Evolutionary conservation across 2,888 invertebrate species (phyloP).

Genomic region (Dioctria linearis): DNA sequence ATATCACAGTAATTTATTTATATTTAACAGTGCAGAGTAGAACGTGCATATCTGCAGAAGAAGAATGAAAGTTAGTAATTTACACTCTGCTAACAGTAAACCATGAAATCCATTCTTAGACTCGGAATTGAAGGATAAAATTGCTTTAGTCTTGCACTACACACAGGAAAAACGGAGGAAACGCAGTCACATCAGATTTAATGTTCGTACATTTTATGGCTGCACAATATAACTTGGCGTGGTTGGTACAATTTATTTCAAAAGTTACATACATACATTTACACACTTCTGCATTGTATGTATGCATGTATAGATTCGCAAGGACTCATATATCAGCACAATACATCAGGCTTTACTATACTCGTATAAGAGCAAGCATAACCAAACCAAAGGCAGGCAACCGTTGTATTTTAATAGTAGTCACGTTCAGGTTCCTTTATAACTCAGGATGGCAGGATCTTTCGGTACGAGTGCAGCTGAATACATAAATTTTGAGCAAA

Average conservation of each 20-base stretch:
- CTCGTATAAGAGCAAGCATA: neutral
- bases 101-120: slow-evolving; percentile 12
- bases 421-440: neutral
- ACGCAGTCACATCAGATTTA: slow-evolving; percentile 26
- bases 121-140: slow-evolving; percentile 24
- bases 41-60: too few species aligned
- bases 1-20: too few species aligned
- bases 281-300: too few species aligned
- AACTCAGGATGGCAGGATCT: neutral
- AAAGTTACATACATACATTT: neutral
- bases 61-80: slow-evolving; percentile 1
- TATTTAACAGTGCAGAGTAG: too few species aligned
- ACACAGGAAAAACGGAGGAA: neutral
- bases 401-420: neutral
- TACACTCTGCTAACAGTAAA: slow-evolving; percentile 8
- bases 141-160: slow-evolving; percentile 36
- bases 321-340: neutral
- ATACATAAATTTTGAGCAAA: slow-evolving; percentile 8
- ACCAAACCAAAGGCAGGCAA: neutral
- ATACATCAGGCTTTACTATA: slow-evolving; percentile 2
- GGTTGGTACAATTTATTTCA: slow-evolving; percentile 40
- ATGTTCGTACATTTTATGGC: slow-evolving; percentile 34
- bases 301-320: neutral
- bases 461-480: slow-evolving; percentile 4
- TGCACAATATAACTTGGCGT: slow-evolving; percentile 31